Conservation (phyloP, 2,797 vertebrate species). For the Phalloptychus januarius region DNA sequence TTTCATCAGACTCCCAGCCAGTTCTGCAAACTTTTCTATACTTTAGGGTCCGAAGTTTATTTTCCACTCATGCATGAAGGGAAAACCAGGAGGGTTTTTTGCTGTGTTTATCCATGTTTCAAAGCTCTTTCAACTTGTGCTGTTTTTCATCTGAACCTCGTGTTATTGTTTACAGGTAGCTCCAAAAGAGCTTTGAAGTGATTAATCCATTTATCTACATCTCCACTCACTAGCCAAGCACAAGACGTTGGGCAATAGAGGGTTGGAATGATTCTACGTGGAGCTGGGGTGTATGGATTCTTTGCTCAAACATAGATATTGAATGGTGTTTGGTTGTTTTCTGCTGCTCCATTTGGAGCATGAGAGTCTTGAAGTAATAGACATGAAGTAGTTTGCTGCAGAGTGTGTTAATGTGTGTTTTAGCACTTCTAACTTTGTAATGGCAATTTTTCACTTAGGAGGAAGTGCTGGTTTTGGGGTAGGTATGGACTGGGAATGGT, state of each 20-base stretch:
- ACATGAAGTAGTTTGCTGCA: constrained; percentile 1
- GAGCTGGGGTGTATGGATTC: constrained; percentile 21
- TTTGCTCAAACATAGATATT: constrained; percentile 19
- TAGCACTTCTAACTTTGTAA: neutral
- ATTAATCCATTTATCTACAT: constrained; percentile 35
- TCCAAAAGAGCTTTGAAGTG: constrained; percentile 38
- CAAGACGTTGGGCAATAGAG: constrained; percentile 15
- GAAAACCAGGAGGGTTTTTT: neutral
- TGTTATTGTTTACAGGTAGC: constrained; percentile 32
- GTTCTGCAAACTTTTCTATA: neutral
- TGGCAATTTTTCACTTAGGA: no score
- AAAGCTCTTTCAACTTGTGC: constrained; percentile 13
- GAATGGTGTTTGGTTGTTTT: constrained; percentile 20
- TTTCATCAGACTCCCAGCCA: neutral
- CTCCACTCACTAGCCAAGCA: constrained; percentile 9
- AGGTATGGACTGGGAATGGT: no score
- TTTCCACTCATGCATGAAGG: neutral
- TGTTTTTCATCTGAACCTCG: neutral
- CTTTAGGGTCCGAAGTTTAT: constrained; percentile 1
- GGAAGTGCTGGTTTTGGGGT: no score
- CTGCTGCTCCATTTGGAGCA: constrained; percentile 8
- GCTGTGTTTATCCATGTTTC: constrained; percentile 19
- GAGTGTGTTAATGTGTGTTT: neutral
- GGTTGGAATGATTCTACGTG: constrained; percentile 1
- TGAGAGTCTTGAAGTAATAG: neutral